These are phyloP conservation scores for Elanoides forficatus DNA, from an alignment of 2,113 vertebrate species.

Conservation along the genomic window DNA sequence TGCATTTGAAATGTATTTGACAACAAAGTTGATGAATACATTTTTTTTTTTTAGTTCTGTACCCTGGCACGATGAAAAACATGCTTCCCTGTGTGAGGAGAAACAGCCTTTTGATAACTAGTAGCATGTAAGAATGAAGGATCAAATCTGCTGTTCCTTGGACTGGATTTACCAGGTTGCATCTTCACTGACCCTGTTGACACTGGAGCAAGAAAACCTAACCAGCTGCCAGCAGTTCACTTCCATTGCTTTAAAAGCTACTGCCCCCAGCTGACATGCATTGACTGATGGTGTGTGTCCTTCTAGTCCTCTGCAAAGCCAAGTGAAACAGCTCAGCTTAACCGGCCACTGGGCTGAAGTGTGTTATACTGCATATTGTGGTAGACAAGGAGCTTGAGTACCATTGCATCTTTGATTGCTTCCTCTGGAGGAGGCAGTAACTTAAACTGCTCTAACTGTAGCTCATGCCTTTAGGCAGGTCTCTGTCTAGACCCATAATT, in stretches of 20 bases:
- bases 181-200: not conserved
- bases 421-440: not conserved
- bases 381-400: not conserved
- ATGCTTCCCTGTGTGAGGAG: not conserved
- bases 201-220: not conserved
- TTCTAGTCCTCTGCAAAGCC: not conserved
- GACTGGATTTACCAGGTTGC: not conserved
- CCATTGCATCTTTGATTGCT: not conserved
- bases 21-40: constrained; percentile 48
- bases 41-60: not conserved
- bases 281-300: not conserved
- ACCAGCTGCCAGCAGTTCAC: not conserved
- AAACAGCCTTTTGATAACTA: not conserved
- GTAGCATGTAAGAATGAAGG: not conserved
- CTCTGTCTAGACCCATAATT: constrained; percentile 11
- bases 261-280: not conserved
- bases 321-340: not conserved
- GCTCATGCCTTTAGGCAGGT: not conserved
- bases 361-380: not conserved
- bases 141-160: not conserved
- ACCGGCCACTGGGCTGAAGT: not conserved
- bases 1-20: constrained; percentile 52
- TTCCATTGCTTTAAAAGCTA: not conserved
- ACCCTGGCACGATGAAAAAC: not conserved
- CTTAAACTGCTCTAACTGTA: not conserved